These are phyloP conservation scores for Myoxocephalus aenaeus DNA, from an alignment of 2,797 vertebrate genomes.

Conservation along the genomic window DNA sequence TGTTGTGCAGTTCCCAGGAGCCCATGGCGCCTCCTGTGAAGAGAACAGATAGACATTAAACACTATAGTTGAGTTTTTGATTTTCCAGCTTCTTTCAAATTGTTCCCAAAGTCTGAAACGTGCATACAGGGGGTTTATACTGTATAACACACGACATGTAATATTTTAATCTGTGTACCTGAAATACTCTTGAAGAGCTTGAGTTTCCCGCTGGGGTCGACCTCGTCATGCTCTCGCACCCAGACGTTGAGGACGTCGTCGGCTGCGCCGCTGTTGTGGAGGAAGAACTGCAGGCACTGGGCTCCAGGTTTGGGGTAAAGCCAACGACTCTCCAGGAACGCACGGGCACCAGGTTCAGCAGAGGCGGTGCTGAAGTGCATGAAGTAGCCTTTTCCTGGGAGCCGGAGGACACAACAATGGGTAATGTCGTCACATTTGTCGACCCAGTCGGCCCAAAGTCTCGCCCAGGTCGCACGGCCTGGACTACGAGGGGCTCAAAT, in stretches of 20 bases:
- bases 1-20: conserved; percentile 88
- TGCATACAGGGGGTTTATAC: too few relatives aligned
- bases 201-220: conserved; percentile 39
- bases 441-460: background rate
- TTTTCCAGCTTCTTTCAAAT: background rate
- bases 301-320: conserved; percentile 86
- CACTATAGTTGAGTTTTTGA: background rate
- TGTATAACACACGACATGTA: background rate
- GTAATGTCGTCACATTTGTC: background rate
- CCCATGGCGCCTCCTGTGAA: conserved; percentile 67
- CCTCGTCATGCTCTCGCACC: conserved; percentile 80
- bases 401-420: conserved; percentile 43
- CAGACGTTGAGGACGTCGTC: conserved; percentile 83
- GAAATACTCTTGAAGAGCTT: conserved; percentile 66
- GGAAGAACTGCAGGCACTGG: conserved; percentile 92
- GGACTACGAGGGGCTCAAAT: background rate
- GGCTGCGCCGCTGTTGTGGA: conserved; percentile 81
- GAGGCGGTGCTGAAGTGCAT: conserved; percentile 87
- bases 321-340: conserved; percentile 85
- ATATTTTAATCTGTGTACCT: conserved; percentile 43
- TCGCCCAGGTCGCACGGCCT: background rate
- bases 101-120: background rate
- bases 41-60: background rate
- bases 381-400: conserved; percentile 87
- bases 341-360: conserved; percentile 60